Conservation (phyloP, 2,113 vertebrate species). For the Fregetta grallaria region DNA sequence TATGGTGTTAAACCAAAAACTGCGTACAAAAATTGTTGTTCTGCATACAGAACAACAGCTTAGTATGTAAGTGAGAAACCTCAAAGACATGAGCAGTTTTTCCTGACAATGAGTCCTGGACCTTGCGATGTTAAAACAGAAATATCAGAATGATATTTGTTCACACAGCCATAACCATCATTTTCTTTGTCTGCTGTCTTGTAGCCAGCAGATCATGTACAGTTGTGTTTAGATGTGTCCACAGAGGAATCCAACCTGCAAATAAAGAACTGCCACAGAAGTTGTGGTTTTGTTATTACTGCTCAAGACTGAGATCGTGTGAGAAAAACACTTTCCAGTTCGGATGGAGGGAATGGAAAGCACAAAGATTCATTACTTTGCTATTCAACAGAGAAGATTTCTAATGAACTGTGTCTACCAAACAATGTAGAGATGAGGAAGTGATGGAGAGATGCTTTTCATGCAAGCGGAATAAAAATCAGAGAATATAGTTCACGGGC, state of each 20-base stretch:
- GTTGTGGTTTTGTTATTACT: neutral
- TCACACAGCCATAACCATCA: neutral
- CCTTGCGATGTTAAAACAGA: neutral
- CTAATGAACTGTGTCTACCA: neutral
- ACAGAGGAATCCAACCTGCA: neutral
- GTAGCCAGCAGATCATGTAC: neutral
- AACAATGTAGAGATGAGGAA: neutral
- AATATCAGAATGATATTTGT: neutral
- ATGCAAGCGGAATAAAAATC: neutral
- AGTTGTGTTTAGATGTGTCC: neutral
- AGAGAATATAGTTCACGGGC: neutral
- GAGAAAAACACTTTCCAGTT: conserved; percentile 26
- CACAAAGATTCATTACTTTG: neutral
- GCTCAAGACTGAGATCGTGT: neutral
- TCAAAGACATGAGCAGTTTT: neutral
- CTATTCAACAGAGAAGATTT: neutral
- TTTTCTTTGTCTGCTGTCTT: neutral
- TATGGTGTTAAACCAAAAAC: neutral
- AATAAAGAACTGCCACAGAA: neutral
- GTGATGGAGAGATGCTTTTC: neutral
- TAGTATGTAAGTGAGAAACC: neutral
- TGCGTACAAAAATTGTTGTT: neutral
- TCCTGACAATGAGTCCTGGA: neutral
- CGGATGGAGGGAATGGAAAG: neutral
- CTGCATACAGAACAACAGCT: neutral